phyloP scores from a whole-genome alignment of 1,140 invertebrate genomes.

The Trichonephila inaurata region DNA sequence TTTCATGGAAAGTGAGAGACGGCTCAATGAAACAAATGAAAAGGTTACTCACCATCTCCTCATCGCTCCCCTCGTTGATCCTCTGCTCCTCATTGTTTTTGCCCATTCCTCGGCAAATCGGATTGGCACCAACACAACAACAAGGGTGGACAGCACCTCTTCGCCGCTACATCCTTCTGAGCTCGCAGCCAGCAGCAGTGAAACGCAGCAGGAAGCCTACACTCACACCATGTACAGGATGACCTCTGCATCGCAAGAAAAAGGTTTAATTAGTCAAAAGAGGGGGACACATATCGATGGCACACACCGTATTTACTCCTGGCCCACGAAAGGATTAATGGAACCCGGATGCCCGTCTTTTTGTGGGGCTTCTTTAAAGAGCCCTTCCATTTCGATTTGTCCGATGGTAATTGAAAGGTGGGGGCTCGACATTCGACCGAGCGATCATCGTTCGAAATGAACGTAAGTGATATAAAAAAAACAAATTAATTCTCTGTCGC shows the following conservation, averaged over 20 bases:
- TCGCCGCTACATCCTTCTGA: constrained; percentile 25
- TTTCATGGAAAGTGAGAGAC: background rate
- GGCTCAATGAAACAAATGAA: background rate
- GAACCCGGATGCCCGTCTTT: background rate
- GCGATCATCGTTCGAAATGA: background rate
- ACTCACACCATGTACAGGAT: constrained; percentile 48
- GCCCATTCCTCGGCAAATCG: background rate
- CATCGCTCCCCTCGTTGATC: constrained; percentile 42
- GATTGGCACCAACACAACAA: constrained; percentile 11
- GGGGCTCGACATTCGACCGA: background rate
- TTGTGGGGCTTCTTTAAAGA: constrained; percentile 26
- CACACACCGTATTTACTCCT: background rate
- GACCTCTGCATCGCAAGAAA: constrained; percentile 13
- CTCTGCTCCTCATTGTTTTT: constrained; percentile 35
- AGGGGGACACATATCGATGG: background rate
- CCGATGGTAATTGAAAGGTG: background rate
- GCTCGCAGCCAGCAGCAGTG: background rate
- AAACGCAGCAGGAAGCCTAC: constrained; percentile 31
- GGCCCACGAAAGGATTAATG: background rate
- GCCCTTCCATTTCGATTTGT: constrained; percentile 1
- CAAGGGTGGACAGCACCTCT: constrained; percentile 5
- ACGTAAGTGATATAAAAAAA: background rate
- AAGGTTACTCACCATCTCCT: constrained; percentile 49
- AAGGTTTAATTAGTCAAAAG: constrained; percentile 16
- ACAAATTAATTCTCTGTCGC: no score